Evolutionary conservation across 1,140 invertebrate genomes (phyloP).

Genomic region (Aleiodes sp.): DNA sequence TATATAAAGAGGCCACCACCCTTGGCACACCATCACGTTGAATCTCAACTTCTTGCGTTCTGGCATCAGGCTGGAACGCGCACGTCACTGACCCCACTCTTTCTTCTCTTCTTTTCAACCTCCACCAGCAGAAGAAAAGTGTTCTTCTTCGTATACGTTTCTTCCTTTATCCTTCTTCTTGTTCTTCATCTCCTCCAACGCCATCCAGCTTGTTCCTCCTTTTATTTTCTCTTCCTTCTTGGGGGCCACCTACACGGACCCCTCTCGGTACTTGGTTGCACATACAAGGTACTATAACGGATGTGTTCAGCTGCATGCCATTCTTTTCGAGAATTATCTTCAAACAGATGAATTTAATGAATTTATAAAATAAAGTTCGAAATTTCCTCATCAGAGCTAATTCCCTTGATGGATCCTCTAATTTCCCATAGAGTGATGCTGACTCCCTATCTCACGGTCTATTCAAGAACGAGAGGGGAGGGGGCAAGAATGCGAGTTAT

Average conservation of each 20-base stretch:
- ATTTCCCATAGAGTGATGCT: too few relatives aligned
- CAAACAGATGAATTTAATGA: too few relatives aligned
- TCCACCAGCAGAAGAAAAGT: not conserved
- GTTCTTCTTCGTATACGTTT: not conserved
- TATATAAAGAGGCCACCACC: slow-evolving; percentile 24
- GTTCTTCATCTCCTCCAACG: slow-evolving; percentile 25
- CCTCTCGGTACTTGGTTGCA: slow-evolving; percentile 12
- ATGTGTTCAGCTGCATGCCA: slow-evolving; percentile 19
- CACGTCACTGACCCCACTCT: slow-evolving; percentile 37
- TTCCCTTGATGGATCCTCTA: too few relatives aligned
- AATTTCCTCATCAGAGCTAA: too few relatives aligned
- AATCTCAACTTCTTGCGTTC: not conserved
- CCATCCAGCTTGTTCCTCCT: not conserved
- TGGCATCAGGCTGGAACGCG: slow-evolving; percentile 38
- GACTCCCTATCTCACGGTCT: too few relatives aligned
- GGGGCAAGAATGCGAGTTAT: too few relatives aligned
- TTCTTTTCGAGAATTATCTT: not conserved
- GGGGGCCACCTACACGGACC: slow-evolving; percentile 24
- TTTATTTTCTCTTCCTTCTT: slow-evolving; percentile 6
- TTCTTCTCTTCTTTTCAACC: too few relatives aligned
- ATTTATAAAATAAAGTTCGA: too few relatives aligned
- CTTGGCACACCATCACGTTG: slow-evolving; percentile 5
- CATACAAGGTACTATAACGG: slow-evolving; percentile 19
- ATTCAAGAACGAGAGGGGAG: too few relatives aligned
- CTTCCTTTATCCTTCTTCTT: slow-evolving; percentile 2